A percentile compares a stretch with the other conserved stretches of the same genome.
Conservation (phyloP, 1,140 invertebrate species). For the Hestina assimilis region DNA sequence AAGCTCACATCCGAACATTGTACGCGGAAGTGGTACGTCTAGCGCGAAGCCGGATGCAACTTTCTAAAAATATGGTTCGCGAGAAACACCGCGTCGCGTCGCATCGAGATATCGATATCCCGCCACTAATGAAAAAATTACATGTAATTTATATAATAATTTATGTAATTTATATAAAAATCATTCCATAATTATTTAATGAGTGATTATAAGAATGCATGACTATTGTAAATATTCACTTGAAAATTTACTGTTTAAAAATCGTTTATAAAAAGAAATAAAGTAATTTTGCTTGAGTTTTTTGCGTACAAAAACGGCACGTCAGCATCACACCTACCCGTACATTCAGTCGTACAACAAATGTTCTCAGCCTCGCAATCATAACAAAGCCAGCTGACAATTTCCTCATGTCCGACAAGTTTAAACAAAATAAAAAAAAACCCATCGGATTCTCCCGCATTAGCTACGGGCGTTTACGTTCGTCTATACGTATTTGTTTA, state of each 20-base stretch:
- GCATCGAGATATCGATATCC: slow-evolving; percentile 18
- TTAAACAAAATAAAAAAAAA: slow-evolving; percentile 45
- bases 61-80: slow-evolving; percentile 72
- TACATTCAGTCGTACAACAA: background rate
- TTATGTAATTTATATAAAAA: no score
- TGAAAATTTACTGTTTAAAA: no score
- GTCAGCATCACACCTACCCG: background rate
- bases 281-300: no score
- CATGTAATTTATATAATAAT: background rate
- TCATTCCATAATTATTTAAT: no score
- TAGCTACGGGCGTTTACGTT: slow-evolving; percentile 49
- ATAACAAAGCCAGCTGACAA: slow-evolving; percentile 31
- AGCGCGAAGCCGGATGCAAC: slow-evolving; percentile 64
- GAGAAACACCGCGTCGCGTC: slow-evolving; percentile 29
- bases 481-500: slow-evolving; percentile 49
- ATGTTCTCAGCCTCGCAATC: slow-evolving; percentile 3
- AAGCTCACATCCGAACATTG: slow-evolving; percentile 36
- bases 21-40: slow-evolving; percentile 60
- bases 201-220: no score
- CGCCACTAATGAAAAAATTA: background rate
- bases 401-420: slow-evolving; percentile 43
- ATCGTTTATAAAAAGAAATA: no score
- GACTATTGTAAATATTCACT: no score
- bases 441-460: slow-evolving; percentile 58
- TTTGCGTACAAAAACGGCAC: no score